A percentile compares a stretch with the other conserved stretches of the same genome.
Evolutionary conservation across 2,113 vertebrate species (phyloP).

Genomic region (Micronisus gabar): DNA sequence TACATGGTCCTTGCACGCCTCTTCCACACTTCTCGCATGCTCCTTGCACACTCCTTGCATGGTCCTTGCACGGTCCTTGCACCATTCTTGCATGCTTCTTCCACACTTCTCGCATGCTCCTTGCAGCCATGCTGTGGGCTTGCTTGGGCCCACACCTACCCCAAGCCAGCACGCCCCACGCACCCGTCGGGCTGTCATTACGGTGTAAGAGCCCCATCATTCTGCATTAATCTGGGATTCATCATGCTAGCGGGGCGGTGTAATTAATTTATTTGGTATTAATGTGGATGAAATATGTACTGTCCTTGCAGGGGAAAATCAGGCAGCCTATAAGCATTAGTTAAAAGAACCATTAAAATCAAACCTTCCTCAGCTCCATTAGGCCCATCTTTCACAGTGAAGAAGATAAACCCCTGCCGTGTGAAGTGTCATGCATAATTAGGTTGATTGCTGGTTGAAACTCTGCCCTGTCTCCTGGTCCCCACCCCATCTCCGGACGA

Average conservation of each 20-base stretch:
- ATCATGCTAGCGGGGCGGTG: constrained; percentile 61
- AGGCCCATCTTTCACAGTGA: constrained; percentile 68
- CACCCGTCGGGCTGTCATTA: constrained; percentile 14
- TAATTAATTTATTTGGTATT: constrained; percentile 81
- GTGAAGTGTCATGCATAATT: constrained; percentile 77
- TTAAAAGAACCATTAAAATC: constrained; percentile 82
- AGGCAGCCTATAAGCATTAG: constrained; percentile 75
- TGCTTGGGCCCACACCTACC: not conserved
- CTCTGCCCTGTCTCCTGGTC: constrained; percentile 57
- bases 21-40: fast-evolving
- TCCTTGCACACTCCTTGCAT: too few species aligned
- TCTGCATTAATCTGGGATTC: constrained; percentile 75
- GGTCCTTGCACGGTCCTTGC: not conserved
- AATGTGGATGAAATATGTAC: constrained; percentile 79
- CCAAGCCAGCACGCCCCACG: not conserved
- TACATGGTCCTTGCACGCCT: fast-evolving
- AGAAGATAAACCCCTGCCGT: constrained; percentile 73
- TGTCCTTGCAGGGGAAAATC: constrained; percentile 76
- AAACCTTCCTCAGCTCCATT: constrained; percentile 75
- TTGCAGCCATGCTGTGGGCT: fast-evolving
- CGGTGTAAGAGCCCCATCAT: constrained; percentile 64
- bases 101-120: fast-evolving
- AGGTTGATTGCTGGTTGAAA: constrained; percentile 74
- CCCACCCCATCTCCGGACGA: not conserved
- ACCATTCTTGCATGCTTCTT: too few species aligned